phyloP scores from a whole-genome alignment of 1,140 invertebrate genomes.

The Drosophila santomea region DNA sequence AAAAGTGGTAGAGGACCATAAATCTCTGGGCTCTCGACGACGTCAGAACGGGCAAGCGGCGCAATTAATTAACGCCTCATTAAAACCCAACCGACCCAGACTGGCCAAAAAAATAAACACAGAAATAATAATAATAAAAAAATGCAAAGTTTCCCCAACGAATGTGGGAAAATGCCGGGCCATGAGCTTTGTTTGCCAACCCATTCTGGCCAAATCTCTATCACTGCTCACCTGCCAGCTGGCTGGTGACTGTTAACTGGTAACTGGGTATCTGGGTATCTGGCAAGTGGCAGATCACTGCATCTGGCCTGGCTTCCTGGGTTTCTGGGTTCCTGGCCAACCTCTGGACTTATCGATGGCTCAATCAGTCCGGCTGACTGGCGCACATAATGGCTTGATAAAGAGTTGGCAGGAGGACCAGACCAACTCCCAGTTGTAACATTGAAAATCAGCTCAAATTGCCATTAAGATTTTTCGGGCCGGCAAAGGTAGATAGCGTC shows the following conservation, averaged over 20 bases:
- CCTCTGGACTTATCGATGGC: conserved; percentile 66
- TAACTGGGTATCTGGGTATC: background rate
- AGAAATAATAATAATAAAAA: background rate
- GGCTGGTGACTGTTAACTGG: background rate
- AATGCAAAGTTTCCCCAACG: conserved; percentile 47
- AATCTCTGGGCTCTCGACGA: conserved; percentile 57
- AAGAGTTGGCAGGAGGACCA: conserved; percentile 59
- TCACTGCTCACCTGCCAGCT: conserved; percentile 35
- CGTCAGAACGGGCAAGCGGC: conserved; percentile 71
- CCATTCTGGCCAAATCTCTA: conserved; percentile 18
- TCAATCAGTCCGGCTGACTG: conserved; percentile 63
- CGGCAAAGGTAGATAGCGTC: conserved; percentile 63
- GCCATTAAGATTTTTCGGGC: conserved; percentile 72
- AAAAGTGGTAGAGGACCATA: conserved; percentile 57
- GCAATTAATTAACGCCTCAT: conserved; percentile 84
- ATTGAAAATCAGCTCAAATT: conserved; percentile 83
- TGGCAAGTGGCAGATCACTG: conserved; percentile 1
- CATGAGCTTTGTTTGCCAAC: conserved; percentile 46
- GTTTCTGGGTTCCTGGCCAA: background rate
- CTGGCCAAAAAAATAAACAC: conserved; percentile 23
- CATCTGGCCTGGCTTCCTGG: background rate
- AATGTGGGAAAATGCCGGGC: conserved; percentile 69
- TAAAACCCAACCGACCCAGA: conserved; percentile 63
- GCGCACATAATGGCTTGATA: conserved; percentile 78
- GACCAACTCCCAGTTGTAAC: conserved; percentile 81